phyloP scores from a whole-genome alignment of 2,888 invertebrate genomes.

The Reticulitermes lucifugus region DNA sequence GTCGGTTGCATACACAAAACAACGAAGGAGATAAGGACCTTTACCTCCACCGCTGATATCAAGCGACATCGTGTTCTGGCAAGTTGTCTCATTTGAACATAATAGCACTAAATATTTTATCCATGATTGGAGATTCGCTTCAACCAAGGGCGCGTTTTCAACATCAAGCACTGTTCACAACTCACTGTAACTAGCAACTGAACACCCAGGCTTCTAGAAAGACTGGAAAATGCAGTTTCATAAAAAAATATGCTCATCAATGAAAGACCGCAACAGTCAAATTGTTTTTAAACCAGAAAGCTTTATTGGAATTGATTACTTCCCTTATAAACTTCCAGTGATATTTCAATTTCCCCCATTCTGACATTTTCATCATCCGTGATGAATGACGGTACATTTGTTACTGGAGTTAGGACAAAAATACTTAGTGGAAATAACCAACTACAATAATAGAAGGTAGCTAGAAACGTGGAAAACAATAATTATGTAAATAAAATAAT shows the following conservation, averaged over 20 bases:
- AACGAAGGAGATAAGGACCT: not conserved
- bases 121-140: not conserved
- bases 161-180: not conserved
- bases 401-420: not conserved
- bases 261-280: not conserved
- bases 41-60: not conserved
- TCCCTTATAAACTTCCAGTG: not conserved
- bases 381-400: not conserved
- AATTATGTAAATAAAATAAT: too few species aligned
- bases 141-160: not conserved
- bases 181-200: not conserved
- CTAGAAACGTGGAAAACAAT: too few species aligned
- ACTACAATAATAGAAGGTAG: not conserved
- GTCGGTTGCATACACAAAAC: too few species aligned
- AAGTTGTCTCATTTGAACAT: not conserved
- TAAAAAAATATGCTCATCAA: not conserved
- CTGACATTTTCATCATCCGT: not conserved
- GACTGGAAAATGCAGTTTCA: not conserved
- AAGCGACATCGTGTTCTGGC: not conserved
- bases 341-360: not conserved
- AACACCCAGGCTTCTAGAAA: not conserved
- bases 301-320: constrained; percentile 18
- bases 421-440: not conserved
- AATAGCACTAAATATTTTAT: not conserved
- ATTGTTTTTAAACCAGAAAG: not conserved